These are phyloP conservation scores for Casuarius casuarius DNA, from an alignment of 2,113 vertebrate species.

Conservation along the genomic window DNA sequence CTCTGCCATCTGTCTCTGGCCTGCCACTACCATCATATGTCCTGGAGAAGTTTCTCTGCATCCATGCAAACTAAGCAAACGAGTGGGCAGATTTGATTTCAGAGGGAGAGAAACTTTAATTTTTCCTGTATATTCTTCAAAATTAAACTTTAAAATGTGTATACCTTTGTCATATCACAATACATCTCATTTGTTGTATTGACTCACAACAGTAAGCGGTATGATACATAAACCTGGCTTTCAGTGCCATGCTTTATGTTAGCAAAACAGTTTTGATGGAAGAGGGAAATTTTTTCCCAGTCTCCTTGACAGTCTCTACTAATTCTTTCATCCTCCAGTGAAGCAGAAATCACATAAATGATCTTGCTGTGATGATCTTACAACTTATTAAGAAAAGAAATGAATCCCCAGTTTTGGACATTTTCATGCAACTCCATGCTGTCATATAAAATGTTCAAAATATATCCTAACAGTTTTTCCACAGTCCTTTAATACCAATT, in stretches of 20 bases:
- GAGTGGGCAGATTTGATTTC: background rate
- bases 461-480: background rate
- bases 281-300: background rate
- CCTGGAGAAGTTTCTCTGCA: background rate
- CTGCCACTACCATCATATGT: background rate
- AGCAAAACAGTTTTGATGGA: background rate
- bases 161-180: background rate
- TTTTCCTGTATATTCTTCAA: background rate
- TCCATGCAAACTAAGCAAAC: background rate
- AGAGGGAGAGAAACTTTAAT: background rate
- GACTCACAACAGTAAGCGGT: background rate
- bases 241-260: background rate
- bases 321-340: background rate
- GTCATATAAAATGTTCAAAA: background rate
- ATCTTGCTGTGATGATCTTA: background rate
- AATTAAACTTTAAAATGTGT: background rate
- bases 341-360: background rate
- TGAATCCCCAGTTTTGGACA: background rate
- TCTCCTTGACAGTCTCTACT: background rate
- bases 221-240: background rate
- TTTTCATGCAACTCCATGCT: background rate
- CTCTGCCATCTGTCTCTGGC: background rate
- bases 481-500: background rate
- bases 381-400: background rate
- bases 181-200: background rate